These are phyloP conservation scores for Zhuqinia jingwanae DNA, from an alignment of 2,888 invertebrate species.

Conservation along the genomic window DNA sequence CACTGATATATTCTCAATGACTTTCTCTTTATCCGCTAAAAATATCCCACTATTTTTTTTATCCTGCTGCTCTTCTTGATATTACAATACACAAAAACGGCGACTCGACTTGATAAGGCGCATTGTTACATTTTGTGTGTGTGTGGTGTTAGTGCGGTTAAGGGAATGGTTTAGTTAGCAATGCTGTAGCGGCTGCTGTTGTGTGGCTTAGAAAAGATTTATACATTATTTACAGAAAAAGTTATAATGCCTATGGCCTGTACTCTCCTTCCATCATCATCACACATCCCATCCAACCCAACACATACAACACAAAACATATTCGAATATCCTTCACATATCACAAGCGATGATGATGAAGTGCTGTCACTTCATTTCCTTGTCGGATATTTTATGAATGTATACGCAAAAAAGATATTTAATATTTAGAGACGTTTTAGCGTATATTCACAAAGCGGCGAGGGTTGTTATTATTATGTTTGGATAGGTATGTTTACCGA, in stretches of 20 bases:
- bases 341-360: slow-evolving; percentile 21
- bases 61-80: too few species aligned
- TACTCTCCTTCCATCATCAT: background rate
- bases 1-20: background rate
- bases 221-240: slow-evolving; percentile 56
- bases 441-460: background rate
- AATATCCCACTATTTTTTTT: background rate
- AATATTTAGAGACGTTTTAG: slow-evolving; percentile 2
- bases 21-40: background rate
- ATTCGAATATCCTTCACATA: slow-evolving; percentile 45
- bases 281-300: background rate
- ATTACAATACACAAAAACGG: slow-evolving; percentile 9
- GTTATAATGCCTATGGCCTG: slow-evolving; percentile 38
- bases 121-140: too few species aligned
- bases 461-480: background rate
- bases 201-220: slow-evolving; percentile 42
- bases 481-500: too few species aligned
- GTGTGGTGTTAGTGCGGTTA: slow-evolving; percentile 2
- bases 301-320: background rate
- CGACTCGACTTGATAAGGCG: slow-evolving; percentile 20
- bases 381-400: slow-evolving; percentile 48
- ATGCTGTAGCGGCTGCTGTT: background rate
- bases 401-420: slow-evolving; percentile 2
- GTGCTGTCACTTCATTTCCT: slow-evolving; percentile 64
- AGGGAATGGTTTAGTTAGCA: background rate